These are phyloP conservation scores for Melanotaenia pygmaea DNA, from an alignment of 2,797 vertebrate species.

Conservation along the genomic window DNA sequence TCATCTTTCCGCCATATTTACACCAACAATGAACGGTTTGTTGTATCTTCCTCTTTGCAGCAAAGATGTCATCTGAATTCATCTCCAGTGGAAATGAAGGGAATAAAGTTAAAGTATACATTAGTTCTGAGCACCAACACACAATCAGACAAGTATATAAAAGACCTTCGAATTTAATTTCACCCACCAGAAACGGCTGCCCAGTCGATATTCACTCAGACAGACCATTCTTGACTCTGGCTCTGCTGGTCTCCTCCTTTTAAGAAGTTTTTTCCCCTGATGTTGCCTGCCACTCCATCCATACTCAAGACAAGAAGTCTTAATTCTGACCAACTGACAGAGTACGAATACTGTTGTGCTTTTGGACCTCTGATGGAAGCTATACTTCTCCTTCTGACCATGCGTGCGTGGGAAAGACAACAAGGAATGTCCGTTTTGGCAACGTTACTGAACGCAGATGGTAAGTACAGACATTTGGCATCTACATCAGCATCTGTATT, in stretches of 20 bases:
- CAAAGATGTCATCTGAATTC: neutral
- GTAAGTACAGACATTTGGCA: too few relatives aligned
- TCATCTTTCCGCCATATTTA: neutral
- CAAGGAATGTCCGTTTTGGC: too few relatives aligned
- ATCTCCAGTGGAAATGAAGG: neutral
- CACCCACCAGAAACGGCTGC: constrained; percentile 27
- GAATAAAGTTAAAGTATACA: neutral
- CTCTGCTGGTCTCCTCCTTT: neutral
- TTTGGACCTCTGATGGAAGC: too few relatives aligned
- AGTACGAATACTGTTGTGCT: too few relatives aligned
- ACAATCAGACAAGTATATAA: constrained; percentile 19
- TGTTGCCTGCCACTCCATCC: too few relatives aligned
- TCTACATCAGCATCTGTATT: too few relatives aligned
- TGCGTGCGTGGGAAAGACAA: too few relatives aligned
- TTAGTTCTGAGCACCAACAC: constrained; percentile 3
- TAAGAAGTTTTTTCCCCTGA: too few relatives aligned
- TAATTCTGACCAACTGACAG: too few relatives aligned
- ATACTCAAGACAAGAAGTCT: too few relatives aligned
- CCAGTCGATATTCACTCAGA: constrained; percentile 33
- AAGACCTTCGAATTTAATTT: constrained; percentile 33
- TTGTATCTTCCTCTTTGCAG: neutral
- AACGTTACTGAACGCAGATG: too few relatives aligned
- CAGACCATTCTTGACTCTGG: constrained; percentile 34
- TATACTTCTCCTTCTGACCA: too few relatives aligned
- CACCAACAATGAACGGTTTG: neutral